phyloP scores from a whole-genome alignment of 2,888 invertebrate species.

The Oithona nana region DNA sequence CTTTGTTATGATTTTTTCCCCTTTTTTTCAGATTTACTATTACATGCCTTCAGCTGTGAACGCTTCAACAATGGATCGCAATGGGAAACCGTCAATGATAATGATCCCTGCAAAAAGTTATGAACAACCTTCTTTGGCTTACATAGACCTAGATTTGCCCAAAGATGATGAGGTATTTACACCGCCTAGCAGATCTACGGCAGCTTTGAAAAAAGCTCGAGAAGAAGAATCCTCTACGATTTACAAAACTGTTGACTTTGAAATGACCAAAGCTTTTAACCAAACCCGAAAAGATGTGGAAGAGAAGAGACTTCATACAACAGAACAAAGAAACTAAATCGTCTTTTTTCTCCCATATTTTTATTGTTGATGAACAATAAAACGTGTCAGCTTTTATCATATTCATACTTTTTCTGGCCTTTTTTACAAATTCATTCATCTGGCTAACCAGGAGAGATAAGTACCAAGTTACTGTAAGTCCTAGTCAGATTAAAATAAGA shows the following conservation, averaged over 20 bases:
- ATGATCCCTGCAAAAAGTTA: constrained; percentile 12
- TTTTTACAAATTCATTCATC: too few relatives aligned
- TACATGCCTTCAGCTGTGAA: constrained; percentile 23
- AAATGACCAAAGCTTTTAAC: constrained; percentile 81
- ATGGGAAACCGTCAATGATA: neutral
- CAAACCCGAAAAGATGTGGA: constrained; percentile 60
- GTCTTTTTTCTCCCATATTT: too few relatives aligned
- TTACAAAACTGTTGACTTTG: constrained; percentile 80
- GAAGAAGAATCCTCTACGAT: constrained; percentile 34
- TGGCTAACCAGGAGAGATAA: too few relatives aligned
- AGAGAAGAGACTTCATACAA: neutral
- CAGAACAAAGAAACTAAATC: too few relatives aligned
- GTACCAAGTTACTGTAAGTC: too few relatives aligned
- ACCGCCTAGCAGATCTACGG: neutral
- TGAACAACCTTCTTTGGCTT: neutral
- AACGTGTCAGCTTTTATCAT: too few relatives aligned
- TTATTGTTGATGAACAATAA: too few relatives aligned
- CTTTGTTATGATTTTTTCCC: neutral
- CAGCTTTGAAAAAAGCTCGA: neutral
- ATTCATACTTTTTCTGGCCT: too few relatives aligned
- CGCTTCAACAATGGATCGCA: neutral
- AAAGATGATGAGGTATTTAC: neutral
- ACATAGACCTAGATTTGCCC: constrained; percentile 59
- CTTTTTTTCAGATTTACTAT: constrained; percentile 28
- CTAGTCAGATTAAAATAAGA: too few relatives aligned